These are phyloP conservation scores for Erynnis tages DNA, from an alignment of 2,888 invertebrate species.

Conservation along the genomic window DNA sequence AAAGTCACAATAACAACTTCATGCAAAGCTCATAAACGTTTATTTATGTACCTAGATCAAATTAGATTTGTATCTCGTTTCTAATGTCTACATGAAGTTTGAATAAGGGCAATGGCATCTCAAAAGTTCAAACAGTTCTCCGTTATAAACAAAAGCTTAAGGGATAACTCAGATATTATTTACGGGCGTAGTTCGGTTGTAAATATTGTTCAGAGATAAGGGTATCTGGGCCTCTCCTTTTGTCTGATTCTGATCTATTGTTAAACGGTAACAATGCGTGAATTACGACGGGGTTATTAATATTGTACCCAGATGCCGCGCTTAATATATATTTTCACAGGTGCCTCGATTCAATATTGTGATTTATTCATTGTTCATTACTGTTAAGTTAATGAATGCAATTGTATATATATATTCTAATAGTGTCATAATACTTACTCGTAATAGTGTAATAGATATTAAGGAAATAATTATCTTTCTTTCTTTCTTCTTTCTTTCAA, in stretches of 20 bases:
- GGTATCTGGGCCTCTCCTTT: constrained; percentile 27
- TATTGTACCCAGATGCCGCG: constrained; percentile 24
- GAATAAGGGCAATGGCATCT: constrained; percentile 8
- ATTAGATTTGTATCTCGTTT: background rate
- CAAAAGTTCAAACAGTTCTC: constrained; percentile 1
- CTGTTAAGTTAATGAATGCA: background rate
- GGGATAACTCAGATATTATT: constrained; percentile 18
- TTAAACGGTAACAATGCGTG: constrained; percentile 34
- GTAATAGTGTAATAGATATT: no score
- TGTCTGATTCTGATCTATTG: constrained; percentile 37
- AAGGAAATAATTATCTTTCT: no score
- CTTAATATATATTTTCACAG: constrained; percentile 21
- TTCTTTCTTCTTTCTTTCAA: no score
- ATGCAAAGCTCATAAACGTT: no score
- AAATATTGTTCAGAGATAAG: constrained; percentile 26
- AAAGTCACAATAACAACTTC: no score
- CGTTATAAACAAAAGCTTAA: constrained; percentile 1
- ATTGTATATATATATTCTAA: no score
- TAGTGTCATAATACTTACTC: no score
- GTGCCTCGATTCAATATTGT: constrained; percentile 16
- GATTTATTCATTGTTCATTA: constrained; percentile 18
- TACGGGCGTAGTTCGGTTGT: constrained; percentile 20
- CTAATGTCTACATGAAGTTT: background rate
- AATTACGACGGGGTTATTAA: constrained; percentile 33
- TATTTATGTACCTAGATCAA: background rate